Evolutionary conservation across 1,140 invertebrate species (phyloP).

Genomic region (Schmidtea mediterranea): DNA sequence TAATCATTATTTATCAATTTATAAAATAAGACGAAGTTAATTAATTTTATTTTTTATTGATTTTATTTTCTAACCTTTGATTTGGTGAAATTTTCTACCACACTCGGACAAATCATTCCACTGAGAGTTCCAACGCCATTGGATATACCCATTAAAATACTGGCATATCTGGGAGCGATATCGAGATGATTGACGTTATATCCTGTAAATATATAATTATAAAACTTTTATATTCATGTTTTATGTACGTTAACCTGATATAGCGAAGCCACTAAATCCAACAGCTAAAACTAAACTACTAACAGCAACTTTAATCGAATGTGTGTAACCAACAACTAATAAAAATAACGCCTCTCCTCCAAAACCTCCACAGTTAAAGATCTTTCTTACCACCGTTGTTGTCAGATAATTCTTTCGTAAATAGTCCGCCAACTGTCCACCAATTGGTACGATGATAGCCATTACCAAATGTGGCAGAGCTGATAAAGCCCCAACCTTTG

Average conservation of each 20-base stretch:
- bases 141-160: conserved; percentile 92
- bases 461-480: conserved; percentile 72
- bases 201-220: conserved; percentile 29
- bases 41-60: conserved; percentile 1
- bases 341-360: conserved; percentile 92
- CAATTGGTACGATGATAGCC: conserved; percentile 81
- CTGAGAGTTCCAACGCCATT: conserved; percentile 92
- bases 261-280: conserved; percentile 91
- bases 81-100: conserved; percentile 59
- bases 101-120: conserved; percentile 70
- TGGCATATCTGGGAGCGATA: conserved; percentile 88
- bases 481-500: too few species aligned
- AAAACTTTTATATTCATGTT: conserved; percentile 5
- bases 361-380: conserved; percentile 48
- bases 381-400: conserved; percentile 83
- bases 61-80: conserved; percentile 37
- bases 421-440: conserved; percentile 77
- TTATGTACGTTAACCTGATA: conserved; percentile 41
- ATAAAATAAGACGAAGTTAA: conserved; percentile 6
- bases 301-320: conserved; percentile 46
- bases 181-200: conserved; percentile 98
- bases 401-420: conserved; percentile 60
- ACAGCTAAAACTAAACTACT: conserved; percentile 70
- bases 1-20: too few species aligned
- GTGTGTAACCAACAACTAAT: conserved; percentile 63